These are phyloP conservation scores for Andrena fulva DNA, from an alignment of 2,888 invertebrate genomes.

Conservation along the genomic window DNA sequence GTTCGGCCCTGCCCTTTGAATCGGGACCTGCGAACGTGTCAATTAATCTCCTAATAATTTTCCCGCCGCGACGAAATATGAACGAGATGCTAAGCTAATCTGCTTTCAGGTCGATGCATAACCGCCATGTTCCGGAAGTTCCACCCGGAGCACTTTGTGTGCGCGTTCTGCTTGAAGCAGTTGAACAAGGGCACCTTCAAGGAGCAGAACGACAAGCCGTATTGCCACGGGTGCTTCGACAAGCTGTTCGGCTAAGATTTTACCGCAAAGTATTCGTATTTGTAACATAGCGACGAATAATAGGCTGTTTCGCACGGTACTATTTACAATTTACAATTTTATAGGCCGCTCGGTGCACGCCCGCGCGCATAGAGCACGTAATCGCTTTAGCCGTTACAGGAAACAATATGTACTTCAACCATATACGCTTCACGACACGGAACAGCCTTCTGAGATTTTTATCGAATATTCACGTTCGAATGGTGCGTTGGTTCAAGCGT, in stretches of 20 bases:
- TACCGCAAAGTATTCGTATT: constrained; percentile 40
- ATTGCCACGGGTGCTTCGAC: constrained; percentile 99
- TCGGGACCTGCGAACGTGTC: neutral
- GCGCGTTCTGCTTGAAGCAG: constrained; percentile 99
- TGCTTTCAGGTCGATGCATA: constrained; percentile 92
- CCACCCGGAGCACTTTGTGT: constrained; percentile 99
- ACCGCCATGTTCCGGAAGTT: constrained; percentile 99
- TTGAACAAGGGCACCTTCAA: constrained; percentile 99
- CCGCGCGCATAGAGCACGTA: constrained; percentile 36
- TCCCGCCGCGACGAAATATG: neutral
- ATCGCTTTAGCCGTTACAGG: constrained; percentile 55
- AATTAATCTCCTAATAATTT: neutral
- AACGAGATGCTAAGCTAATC: constrained; percentile 18
- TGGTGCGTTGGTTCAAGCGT: constrained; percentile 31
- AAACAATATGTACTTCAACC: constrained; percentile 20
- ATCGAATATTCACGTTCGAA: constrained; percentile 37
- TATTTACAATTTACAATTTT: constrained; percentile 57
- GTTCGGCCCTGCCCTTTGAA: neutral
- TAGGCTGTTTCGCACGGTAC: constrained; percentile 45
- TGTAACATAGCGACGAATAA: constrained; percentile 56
- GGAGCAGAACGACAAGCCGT: constrained; percentile 99
- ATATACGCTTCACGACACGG: constrained; percentile 34
- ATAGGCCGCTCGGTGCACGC: constrained; percentile 33
- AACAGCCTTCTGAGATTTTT: constrained; percentile 53
- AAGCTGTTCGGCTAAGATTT: constrained; percentile 94